Base-by-base conservation (phyloP, 2,888 invertebrate species). In the Dendrolimus houi region DNA sequence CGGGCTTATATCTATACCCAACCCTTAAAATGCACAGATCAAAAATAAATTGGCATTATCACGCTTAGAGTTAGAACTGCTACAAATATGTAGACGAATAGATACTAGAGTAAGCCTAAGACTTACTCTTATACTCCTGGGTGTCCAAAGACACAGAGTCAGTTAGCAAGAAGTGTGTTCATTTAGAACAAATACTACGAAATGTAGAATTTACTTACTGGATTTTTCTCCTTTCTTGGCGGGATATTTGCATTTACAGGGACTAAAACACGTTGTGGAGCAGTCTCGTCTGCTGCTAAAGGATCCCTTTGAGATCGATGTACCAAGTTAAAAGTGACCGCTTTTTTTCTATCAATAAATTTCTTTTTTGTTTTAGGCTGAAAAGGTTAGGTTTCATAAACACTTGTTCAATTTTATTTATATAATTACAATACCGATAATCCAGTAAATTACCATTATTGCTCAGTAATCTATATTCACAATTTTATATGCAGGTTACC, bases 221-320 rank as follows among this genome's bases (percentile, higher is more conserved):
- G 78, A 56, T 83, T 79, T 64, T 85, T 87, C 1, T 87, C 85
- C 59, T 85, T 81, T 59, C 66, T 69, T 0, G 81, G 72, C 0
- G 93, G 91, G 62, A 87, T 67, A 78, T 73, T 81, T 41, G 86
- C 87, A 63, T 85, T 89, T 8, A 93, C 84, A 2, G 94, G 95
- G 7, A 96, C 91, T 2, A 99, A 89, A 29, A 99, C 98, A 67
- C 94, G 93, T 76, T 98, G 96, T 0, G 98, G 97, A 0, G 98
- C 98, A 56, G 91, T 95, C 77, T 97, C 97, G 83, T 98, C 98
- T 0, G 96, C 96, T 0, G 94, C 92, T 56, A 99, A 82, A 1
- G 99, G 98, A 93, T 99, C 99, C 72, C 94, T 94, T 83, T 98
- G 98, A 73, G 98, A 98, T 76, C 99, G 93, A 77, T 98, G 97